Evolutionary conservation across 2,888 invertebrate species (phyloP), one percentile per base, ranked within the genome.

Genomic region (Smittia aterrima): DNA sequence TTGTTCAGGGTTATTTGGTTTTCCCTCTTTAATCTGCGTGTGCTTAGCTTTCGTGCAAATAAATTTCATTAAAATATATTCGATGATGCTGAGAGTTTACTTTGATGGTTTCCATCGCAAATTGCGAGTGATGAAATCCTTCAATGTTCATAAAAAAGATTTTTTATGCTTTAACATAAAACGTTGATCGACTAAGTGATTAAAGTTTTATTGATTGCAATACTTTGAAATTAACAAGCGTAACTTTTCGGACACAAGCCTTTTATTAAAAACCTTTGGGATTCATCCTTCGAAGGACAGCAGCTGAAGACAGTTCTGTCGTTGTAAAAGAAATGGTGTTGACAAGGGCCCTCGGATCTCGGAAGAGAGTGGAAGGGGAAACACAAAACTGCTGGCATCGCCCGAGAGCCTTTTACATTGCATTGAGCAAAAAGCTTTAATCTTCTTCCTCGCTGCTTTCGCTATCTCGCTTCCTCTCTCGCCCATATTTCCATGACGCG

Each of bases 241-340:
- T 2, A 47, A n/a, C 47, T 47, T 4, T 11, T 6, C 47, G n/a
- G 47, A 2, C n/a, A n/a, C 47, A 47, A 47, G 47, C 11, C 47
- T 16, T 16, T 47, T 47, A n/a, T 47, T 47, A 13, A 47, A n/a
- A 3, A 16, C n/a, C n/a, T 47, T 47, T n/a, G 16, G 47, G 32
- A 9, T 6, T 6, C 32, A 3, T 32, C 9, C 9, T 9, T 32
- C 32, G 32, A 9, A 32, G 53, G 53, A 47, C 58, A 11, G 4
- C 9, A 22, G 58, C 66, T 1, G 24, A 66, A 66, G 40, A 66
- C 22, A 64, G 58, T 58, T 58, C 54, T 9, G 54, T 71, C 62
- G 58, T 72, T 62, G 32, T 72, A 18, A 58, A 54, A 58, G 47
- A 71, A 54, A 24, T 72, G 72, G 62, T 72, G 72, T 58, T 72